Conservation (phyloP, 2,888 invertebrate genomes). For the Hydrotaea diabolus region DNA sequence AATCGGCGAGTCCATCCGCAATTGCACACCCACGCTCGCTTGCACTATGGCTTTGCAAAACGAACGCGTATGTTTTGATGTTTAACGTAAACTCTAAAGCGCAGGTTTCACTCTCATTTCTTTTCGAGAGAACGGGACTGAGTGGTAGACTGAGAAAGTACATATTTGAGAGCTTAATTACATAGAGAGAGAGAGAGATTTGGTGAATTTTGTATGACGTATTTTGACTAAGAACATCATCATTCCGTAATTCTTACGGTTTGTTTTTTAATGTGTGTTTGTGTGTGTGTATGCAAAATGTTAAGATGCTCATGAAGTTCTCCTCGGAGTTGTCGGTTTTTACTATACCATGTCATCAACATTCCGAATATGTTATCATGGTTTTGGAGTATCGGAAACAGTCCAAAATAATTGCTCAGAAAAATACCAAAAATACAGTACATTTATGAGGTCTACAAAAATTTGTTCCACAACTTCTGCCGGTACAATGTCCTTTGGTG, state of each 20-base stretch:
- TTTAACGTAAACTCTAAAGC: slow-evolving; percentile 55
- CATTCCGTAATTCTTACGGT: slow-evolving; percentile 36
- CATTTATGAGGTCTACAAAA: background rate
- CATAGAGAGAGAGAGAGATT: slow-evolving; percentile 6
- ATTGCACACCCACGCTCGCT: slow-evolving; percentile 64
- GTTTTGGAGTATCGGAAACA: too few relatives aligned
- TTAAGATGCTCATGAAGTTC: background rate
- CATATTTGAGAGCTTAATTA: background rate
- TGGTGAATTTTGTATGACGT: slow-evolving; percentile 40
- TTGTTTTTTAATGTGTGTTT: slow-evolving; percentile 50
- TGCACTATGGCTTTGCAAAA: slow-evolving; percentile 25
- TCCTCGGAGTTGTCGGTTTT: background rate
- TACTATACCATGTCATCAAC: background rate
- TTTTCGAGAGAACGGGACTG: background rate
- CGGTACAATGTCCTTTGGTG: too few relatives aligned
- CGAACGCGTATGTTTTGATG: slow-evolving; percentile 45
- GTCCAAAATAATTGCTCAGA: background rate
- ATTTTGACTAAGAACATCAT: slow-evolving; percentile 22
- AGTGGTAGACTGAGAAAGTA: slow-evolving; percentile 37
- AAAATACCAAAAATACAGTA: background rate
- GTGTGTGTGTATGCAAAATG: slow-evolving; percentile 29
- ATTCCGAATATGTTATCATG: background rate
- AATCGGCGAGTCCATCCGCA: background rate
- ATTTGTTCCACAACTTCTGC: too few relatives aligned
- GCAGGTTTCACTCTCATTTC: slow-evolving; percentile 41